Evolutionary conservation across 2,113 vertebrate species (phyloP).

Genomic region (Aptenodytes forsteri): DNA sequence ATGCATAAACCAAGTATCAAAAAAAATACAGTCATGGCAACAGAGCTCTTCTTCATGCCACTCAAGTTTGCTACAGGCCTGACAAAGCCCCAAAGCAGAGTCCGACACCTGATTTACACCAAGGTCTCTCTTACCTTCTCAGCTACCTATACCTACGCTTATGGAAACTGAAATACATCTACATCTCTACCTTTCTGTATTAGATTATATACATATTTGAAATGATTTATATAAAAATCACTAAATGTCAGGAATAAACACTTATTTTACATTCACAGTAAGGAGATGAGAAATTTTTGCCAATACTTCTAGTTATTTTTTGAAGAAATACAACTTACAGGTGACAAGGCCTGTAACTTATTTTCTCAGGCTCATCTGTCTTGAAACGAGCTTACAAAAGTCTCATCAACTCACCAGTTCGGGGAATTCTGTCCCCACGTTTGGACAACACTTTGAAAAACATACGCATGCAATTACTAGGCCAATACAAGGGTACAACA

Average conservation of each 20-base stretch:
- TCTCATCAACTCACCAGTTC: not conserved
- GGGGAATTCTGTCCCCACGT: not conserved
- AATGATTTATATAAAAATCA: not conserved
- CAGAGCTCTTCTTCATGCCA: not conserved
- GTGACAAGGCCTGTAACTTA: not conserved
- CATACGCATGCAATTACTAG: not conserved
- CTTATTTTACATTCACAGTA: not conserved
- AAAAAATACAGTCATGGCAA: not conserved
- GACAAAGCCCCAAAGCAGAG: not conserved
- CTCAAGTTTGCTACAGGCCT: not conserved
- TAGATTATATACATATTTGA: not conserved
- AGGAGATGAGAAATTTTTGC: not conserved
- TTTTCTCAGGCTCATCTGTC: not conserved
- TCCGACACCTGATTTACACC: not conserved
- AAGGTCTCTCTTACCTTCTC: not conserved
- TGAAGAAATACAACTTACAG: not conserved
- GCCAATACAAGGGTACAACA: not conserved
- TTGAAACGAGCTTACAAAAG: not conserved
- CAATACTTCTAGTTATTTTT: not conserved
- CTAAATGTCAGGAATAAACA: not conserved
- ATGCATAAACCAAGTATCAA: not conserved
- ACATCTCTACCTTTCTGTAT: not conserved
- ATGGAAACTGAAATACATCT: not conserved
- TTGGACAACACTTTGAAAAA: not conserved
- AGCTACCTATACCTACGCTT: not conserved